Base-by-base conservation (phyloP, 2,797 vertebrate species). In the Darevskia nairensis region DNA sequence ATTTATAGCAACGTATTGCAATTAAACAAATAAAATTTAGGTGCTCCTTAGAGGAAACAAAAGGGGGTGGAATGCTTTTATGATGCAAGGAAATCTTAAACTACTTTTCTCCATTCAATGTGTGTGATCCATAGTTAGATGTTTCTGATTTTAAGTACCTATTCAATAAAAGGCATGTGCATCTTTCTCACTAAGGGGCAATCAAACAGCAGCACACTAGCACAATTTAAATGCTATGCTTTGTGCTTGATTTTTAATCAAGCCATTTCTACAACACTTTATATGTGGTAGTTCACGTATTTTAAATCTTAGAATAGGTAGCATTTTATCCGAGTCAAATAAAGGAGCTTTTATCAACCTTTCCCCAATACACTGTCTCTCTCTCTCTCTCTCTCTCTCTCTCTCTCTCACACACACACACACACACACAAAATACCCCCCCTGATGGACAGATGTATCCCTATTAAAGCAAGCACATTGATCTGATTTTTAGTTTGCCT, bases 401-500 rank as follows among this genome's bases (percentile, higher is more conserved):
- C 35, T 35, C 35, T 35, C 35, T 1, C 50, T 15, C 50, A 50
- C 46, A 46, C 46, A 46, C 46, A 50, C 46, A 50, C 11, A 50
- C 50, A 13, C 50, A 50, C 50, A 50, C 50, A 55, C 50, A 55
- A 1, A 55, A 55, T 39, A 32, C 21, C 55, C 15, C 96, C 93
- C 96, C 92, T 91, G 7, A 50, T 90, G 93, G 95, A 94, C 94
- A 97, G 94, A 96, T 11, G 71, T 32, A 92, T 94, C 94, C 88
- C 88, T 94, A 95, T 96, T 96, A 96, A 97, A 93, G 93, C 93
- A 96, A 94, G 94, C 95, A 46, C 83, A 55, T 91, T 96, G 95
- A 96, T 96, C 95, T 96, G 95, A 97, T 96, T 95, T 96, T 97
- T 97, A 94, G 95, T 95, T 96, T 97, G 50, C 96, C 95, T 95